A percentile compares a stretch with the other conserved stretches of the same genome.
phyloP scores from a whole-genome alignment of 2,888 invertebrate genomes.

The Chrysopilus asiliformis region DNA sequence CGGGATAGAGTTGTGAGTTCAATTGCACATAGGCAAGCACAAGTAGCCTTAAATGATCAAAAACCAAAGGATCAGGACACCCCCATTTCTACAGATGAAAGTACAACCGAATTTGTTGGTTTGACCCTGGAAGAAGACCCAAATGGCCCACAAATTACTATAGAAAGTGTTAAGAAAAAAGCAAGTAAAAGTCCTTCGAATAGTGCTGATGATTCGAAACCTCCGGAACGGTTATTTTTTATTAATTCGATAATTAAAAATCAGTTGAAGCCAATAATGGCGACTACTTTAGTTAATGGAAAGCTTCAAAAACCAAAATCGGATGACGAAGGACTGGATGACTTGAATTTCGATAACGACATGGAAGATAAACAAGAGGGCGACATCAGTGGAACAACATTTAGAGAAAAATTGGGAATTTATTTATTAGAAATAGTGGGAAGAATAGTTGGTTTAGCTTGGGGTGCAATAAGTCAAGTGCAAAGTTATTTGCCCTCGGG shows the following conservation, averaged over 20 bases:
- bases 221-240: background rate
- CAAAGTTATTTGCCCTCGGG: too few species aligned
- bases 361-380: background rate
- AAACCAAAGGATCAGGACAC: background rate
- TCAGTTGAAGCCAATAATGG: background rate
- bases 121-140: constrained; percentile 4
- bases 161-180: background rate
- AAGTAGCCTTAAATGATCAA: background rate
- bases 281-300: background rate
- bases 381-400: constrained; percentile 2
- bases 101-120: constrained; percentile 8
- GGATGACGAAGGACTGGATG: background rate
- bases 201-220: background rate
- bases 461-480: constrained; percentile 16
- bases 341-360: background rate
- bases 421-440: constrained; percentile 18
- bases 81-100: too few species aligned
- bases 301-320: background rate
- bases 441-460: constrained; percentile 15
- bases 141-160: background rate
- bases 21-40: background rate
- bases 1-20: constrained; percentile 7
- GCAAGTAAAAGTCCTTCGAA: background rate
- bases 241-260: background rate
- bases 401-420: constrained; percentile 15